phyloP scores from a whole-genome alignment of 1,140 invertebrate genomes.

The Drosophila neocordata region DNA sequence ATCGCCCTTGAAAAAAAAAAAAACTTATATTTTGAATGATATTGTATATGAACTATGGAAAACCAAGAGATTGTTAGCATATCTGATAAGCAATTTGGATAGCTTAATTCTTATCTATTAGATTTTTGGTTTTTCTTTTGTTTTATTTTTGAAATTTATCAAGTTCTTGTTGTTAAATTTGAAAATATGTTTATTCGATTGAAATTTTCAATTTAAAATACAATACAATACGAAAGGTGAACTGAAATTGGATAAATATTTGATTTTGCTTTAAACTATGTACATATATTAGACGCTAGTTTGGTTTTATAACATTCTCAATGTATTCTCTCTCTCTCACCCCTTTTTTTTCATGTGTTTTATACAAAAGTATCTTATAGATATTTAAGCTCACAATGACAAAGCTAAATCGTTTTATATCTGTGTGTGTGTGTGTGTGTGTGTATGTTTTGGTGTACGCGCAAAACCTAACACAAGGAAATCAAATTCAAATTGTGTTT shows the following conservation, averaged over 20 bases:
- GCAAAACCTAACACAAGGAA: constrained; percentile 42
- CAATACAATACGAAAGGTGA: not conserved
- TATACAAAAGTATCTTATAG: not conserved
- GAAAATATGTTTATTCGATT: not conserved
- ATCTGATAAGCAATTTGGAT: not conserved
- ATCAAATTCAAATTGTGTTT: constrained; percentile 47
- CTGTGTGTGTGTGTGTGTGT: not conserved
- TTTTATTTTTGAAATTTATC: not conserved
- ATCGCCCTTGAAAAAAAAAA: too few relatives aligned
- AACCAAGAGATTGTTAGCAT: too few relatives aligned
- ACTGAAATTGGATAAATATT: not conserved
- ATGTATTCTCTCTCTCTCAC: not conserved
- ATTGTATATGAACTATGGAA: too few relatives aligned
- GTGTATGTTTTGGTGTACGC: not conserved
- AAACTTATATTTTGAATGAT: too few relatives aligned
- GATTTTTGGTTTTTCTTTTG: too few relatives aligned
- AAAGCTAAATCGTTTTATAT: not conserved
- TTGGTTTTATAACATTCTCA: constrained; percentile 5
- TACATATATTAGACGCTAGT: constrained; percentile 8
- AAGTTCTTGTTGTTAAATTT: not conserved
- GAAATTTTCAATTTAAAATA: too few relatives aligned
- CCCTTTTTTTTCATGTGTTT: not conserved
- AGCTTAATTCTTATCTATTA: not conserved
- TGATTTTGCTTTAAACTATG: constrained; percentile 1
- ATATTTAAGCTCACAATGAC: constrained; percentile 21